Percentiles rank a stretch among this genome's conserved stretches.
Evolutionary conservation across 2,797 vertebrate genomes (phyloP).

Genomic region (Pangasius larnaudii): DNA sequence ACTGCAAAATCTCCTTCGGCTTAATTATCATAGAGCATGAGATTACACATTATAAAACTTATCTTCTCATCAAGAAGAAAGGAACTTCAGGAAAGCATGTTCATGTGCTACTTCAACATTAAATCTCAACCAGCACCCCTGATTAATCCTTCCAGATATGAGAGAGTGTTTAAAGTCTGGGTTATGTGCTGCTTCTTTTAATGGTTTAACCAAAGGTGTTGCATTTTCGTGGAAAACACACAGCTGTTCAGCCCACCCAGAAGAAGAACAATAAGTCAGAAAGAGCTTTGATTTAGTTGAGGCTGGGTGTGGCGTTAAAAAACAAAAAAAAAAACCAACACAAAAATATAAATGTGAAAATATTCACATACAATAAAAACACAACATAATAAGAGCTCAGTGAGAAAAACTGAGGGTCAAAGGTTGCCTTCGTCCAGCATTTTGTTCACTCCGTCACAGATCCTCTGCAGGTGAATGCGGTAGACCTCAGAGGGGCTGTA

Average conservation of each 20-base stretch:
- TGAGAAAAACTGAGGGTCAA: constrained; percentile 69
- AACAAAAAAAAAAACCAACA: constrained; percentile 19
- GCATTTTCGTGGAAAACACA: not conserved
- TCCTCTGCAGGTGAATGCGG: constrained; percentile 80
- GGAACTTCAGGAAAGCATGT: not conserved
- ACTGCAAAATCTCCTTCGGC: constrained; percentile 11
- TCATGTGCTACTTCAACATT: not conserved
- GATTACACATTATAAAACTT: not conserved
- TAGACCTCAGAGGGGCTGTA: constrained; percentile 88
- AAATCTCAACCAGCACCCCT: constrained; percentile 5
- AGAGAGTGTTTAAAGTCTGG: constrained; percentile 5
- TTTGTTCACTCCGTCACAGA: constrained; percentile 90
- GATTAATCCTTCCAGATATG: not conserved
- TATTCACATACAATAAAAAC: constrained; percentile 49
- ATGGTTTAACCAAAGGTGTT: not conserved
- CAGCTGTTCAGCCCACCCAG: constrained; percentile 5
- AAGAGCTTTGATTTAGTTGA: not conserved
- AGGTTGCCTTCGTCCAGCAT: constrained; percentile 92
- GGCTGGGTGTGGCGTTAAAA: not conserved
- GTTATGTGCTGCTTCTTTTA: constrained; percentile 9
- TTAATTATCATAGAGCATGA: constrained; percentile 12
- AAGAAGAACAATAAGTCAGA: not conserved
- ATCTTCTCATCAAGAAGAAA: not conserved
- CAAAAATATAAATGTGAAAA: constrained; percentile 43
- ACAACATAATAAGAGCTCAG: not conserved